Evolutionary conservation across 1,140 invertebrate genomes (phyloP), one percentile per base, ranked within the genome.

Genomic region (Mercenaria mercenaria): DNA sequence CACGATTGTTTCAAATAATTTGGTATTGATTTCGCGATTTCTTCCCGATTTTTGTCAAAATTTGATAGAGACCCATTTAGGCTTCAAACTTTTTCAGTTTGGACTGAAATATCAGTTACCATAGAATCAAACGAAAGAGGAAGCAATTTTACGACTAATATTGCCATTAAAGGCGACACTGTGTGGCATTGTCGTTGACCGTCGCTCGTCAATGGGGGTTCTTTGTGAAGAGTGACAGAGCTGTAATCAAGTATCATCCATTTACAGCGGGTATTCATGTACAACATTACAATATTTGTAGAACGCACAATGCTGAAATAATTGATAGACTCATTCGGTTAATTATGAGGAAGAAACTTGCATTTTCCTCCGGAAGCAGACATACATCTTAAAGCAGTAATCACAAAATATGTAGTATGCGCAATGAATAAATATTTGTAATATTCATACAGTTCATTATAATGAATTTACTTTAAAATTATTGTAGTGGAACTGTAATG

Each of bases 181-280:
- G 43, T 20, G 29, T 26, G 50, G 52, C 43, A 52, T 67, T 32
- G 83, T 50, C 50, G 32, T 13, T 39, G 69, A 56, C 32, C 43
- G 69, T 13, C 29, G 41, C 64, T 59, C 76, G 18, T 79, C 83
- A 74, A 85, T 85, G 67, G 83, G 83, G 83, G 83, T 72, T 43
- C 69, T 74, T 85, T 85, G 83, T 83, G 52, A 39, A 41, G 26
- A 32, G 37, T 83, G 59, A 83, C 50, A 72, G 67, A 74, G 26
- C 43, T 10, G 29, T 50, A 85, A 74, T 85, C 83, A 85, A 85
- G 61, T 56, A 76, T 26, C 11, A 61, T 64, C 20, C 52, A 13
- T 59, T 52, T 61, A 82, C 34, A 67, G 61, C 15, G 52, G 43
- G 76, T 52, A n/a, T 34, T 52, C 76, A 79, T 56, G 41, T 76